phyloP scores from a whole-genome alignment of 2,113 vertebrate genomes.

The Monarcha castaneiventris region DNA sequence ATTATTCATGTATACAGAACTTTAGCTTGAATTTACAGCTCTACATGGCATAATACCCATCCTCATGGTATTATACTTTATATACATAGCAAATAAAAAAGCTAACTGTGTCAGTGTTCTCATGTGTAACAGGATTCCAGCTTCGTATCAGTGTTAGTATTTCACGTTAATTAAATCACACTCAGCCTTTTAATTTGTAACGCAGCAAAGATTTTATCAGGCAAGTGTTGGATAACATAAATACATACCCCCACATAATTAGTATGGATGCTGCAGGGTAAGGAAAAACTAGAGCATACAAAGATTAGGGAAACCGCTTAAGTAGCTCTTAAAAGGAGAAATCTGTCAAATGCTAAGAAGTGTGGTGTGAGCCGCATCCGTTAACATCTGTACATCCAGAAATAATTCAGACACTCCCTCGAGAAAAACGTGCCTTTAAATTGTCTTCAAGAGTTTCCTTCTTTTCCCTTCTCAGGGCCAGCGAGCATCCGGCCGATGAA shows the following conservation, averaged over 20 bases:
- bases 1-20: neutral
- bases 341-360: neutral
- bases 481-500: constrained; percentile 98
- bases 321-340: constrained; percentile 28
- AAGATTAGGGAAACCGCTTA: constrained; percentile 28
- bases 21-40: constrained; percentile 22
- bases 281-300: constrained; percentile 39
- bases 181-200: constrained; percentile 32
- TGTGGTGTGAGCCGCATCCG: neutral
- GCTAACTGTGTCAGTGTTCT: neutral
- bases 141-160: neutral
- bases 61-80: neutral
- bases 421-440: constrained; percentile 31
- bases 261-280: constrained; percentile 19
- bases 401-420: neutral
- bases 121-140: neutral
- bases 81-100: neutral
- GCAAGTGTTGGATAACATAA: neutral
- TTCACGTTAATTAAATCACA: constrained; percentile 27
- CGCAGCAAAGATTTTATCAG: constrained; percentile 19
- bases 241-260: neutral
- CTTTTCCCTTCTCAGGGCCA: constrained; percentile 82
- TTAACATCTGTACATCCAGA: neutral
- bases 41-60: constrained; percentile 19
- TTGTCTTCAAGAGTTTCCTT: constrained; percentile 76